A percentile compares a stretch with the other conserved stretches of the same genome.
phyloP scores from a whole-genome alignment of 2,888 invertebrate genomes.

The Drosophila suboccidentalis region DNA sequence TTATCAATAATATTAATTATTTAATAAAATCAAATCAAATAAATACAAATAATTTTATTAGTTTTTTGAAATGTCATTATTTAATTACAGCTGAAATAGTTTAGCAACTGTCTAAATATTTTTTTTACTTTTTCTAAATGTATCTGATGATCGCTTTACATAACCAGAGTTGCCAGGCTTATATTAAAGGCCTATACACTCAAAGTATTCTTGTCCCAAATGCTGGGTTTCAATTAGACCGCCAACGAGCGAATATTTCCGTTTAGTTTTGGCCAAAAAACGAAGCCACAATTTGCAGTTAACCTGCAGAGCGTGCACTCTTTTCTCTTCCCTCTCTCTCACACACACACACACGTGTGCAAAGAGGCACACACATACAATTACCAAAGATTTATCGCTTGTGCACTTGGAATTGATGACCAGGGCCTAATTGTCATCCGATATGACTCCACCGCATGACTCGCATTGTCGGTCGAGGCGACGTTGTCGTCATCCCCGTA shows the following conservation, averaged over 20 bases:
- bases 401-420: constrained; percentile 82
- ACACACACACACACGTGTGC: background rate
- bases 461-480: constrained; percentile 75
- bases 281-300: constrained; percentile 59
- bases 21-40: too few relatives aligned
- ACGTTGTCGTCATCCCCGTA: constrained; percentile 45
- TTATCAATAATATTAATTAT: too few relatives aligned
- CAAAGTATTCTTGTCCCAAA: background rate
- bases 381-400: constrained; percentile 82
- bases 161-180: too few relatives aligned
- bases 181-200: background rate
- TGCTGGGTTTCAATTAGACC: constrained; percentile 60
- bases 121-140: too few relatives aligned
- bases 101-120: too few relatives aligned
- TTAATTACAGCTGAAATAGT: too few relatives aligned
- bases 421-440: constrained; percentile 81
- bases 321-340: background rate
- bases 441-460: constrained; percentile 81
- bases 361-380: constrained; percentile 56
- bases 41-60: too few relatives aligned
- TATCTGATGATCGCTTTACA: too few relatives aligned
- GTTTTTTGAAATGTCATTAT: too few relatives aligned
- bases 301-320: constrained; percentile 50
- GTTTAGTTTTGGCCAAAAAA: constrained; percentile 44
- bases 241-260: constrained; percentile 53